Conservation (phyloP, 2,888 invertebrate genomes). For the Troides oblongomaculatus region DNA sequence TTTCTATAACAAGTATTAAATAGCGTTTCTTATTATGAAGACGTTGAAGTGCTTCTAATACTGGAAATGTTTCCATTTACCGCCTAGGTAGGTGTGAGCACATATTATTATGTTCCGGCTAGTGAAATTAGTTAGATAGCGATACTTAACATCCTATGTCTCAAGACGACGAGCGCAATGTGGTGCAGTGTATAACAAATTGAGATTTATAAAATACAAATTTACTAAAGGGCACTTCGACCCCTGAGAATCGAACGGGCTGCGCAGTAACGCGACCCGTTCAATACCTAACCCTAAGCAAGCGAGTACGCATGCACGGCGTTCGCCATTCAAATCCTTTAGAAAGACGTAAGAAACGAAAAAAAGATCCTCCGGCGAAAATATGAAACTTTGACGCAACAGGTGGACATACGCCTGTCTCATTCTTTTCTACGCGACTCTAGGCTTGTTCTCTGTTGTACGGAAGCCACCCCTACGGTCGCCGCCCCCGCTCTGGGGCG, state of each 20-base stretch:
- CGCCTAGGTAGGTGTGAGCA: no score
- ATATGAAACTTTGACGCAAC: slow-evolving; percentile 74
- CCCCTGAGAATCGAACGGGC: slow-evolving; percentile 56
- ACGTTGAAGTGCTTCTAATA: slow-evolving; percentile 21
- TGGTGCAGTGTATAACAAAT: no score
- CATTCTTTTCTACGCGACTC: slow-evolving; percentile 75
- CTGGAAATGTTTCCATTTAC: slow-evolving; percentile 2
- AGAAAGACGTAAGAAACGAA: slow-evolving; percentile 67
- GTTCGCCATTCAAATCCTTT: slow-evolving; percentile 70
- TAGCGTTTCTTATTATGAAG: slow-evolving; percentile 21
- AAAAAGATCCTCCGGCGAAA: slow-evolving; percentile 71
- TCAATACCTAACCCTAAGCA: slow-evolving; percentile 56
- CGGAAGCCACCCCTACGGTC: slow-evolving; percentile 75
- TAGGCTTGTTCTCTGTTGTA: slow-evolving; percentile 73
- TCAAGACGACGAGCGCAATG: no score
- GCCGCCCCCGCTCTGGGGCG: slow-evolving; percentile 75
- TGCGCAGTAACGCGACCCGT: slow-evolving; percentile 55
- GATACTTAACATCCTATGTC: no score
- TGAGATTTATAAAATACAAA: slow-evolving; percentile 17
- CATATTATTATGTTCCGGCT: no score
- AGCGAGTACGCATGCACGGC: slow-evolving; percentile 66
- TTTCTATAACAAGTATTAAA: slow-evolving; percentile 26
- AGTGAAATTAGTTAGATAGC: no score
- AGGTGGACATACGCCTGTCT: slow-evolving; percentile 76
- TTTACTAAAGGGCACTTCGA: slow-evolving; percentile 18